Evolutionary conservation across 2,113 vertebrate genomes (phyloP).

Genomic region (Coregonus clupeaformis): DNA sequence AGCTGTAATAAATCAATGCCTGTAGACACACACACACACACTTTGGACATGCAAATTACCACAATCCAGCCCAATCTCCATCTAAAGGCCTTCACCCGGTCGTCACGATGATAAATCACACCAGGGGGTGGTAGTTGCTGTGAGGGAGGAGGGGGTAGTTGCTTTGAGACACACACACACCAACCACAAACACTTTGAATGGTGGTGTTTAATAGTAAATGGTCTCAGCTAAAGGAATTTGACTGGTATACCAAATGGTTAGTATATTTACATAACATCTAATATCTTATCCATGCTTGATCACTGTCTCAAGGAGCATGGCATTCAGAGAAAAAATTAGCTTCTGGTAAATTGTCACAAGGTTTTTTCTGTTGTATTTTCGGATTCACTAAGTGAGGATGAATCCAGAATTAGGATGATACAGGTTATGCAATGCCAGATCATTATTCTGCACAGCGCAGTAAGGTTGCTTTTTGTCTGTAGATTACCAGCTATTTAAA

Average conservation of each 20-base stretch:
- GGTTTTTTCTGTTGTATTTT: background rate
- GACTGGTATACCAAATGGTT: conserved; percentile 33
- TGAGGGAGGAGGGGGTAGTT: background rate
- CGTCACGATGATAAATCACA: conserved; percentile 59
- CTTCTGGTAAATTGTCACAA: background rate
- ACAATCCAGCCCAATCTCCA: conserved; percentile 67
- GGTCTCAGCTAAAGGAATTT: conserved; percentile 50
- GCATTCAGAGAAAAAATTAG: background rate
- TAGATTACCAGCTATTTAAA: conserved; percentile 41
- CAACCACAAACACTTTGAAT: conserved; percentile 46
- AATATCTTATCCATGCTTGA: conserved; percentile 35
- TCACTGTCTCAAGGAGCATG: conserved; percentile 23
- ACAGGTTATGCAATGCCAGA: conserved; percentile 45
- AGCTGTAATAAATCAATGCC: conserved; percentile 81
- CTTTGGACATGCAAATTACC: conserved; percentile 71
- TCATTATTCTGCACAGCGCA: conserved; percentile 40
- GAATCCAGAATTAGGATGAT: conserved; percentile 40
- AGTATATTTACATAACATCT: conserved; percentile 42
- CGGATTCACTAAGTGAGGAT: background rate
- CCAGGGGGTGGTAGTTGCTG: background rate
- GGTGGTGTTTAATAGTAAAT: conserved; percentile 49
- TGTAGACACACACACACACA: conserved; percentile 29
- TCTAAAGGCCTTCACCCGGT: conserved; percentile 52
- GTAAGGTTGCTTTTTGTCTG: conserved; percentile 33
- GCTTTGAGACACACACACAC: background rate